Conservation (phyloP, 2,888 invertebrate genomes). For the Mylabris sibirica region DNA sequence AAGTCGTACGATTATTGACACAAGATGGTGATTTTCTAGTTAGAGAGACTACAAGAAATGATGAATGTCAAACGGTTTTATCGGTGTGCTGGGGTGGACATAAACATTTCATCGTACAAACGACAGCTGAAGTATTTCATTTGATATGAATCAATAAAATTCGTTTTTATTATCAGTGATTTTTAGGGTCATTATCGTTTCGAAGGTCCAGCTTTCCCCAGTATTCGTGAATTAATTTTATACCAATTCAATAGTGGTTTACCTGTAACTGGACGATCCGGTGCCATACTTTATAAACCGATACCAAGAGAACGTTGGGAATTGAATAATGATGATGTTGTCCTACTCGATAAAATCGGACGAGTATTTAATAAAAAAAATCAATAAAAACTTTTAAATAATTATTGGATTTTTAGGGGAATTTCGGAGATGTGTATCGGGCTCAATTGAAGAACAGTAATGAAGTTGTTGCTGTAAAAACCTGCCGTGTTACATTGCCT, state of each 20-base stretch:
- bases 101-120: conserved; percentile 97
- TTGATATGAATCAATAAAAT: not conserved
- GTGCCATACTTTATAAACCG: conserved; percentile 85
- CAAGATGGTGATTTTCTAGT: conserved; percentile 95
- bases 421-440: conserved; percentile 97
- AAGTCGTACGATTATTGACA: conserved; percentile 89
- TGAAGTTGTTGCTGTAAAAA: conserved; percentile 94
- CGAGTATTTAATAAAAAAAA: conserved; percentile 68
- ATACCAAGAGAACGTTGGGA: conserved; percentile 94
- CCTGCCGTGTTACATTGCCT: conserved; percentile 90
- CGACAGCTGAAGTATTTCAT: conserved; percentile 79
- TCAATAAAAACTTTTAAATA: conserved; percentile 15
- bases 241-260: conserved; percentile 87
- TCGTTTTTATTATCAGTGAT: conserved; percentile 24
- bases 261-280: conserved; percentile 91
- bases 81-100: conserved; percentile 97
- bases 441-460: conserved; percentile 84
- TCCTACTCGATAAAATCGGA: conserved; percentile 91
- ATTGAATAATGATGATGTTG: conserved; percentile 93
- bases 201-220: conserved; percentile 93
- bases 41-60: conserved; percentile 89
- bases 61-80: conserved; percentile 90
- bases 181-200: conserved; percentile 91
- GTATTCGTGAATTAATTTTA: conserved; percentile 88
- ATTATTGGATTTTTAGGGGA: conserved; percentile 72